Evolutionary conservation across 2,113 vertebrate genomes (phyloP), one percentile per base, ranked within the genome.

Genomic region (Penelope pileata): DNA sequence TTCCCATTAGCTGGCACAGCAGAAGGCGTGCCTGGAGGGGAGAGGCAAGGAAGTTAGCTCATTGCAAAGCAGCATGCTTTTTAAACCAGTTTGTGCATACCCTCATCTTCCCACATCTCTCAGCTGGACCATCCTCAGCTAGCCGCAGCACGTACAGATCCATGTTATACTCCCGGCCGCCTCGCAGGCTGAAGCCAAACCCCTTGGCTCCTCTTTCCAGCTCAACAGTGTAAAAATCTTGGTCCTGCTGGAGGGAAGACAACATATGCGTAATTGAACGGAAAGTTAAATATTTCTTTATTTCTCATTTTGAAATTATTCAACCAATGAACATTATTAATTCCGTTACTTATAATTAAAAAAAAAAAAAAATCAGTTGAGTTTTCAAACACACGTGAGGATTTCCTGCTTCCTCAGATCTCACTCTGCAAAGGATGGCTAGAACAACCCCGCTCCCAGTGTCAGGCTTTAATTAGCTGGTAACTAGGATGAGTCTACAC

Each of bases 151-250:
- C 99, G 22, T 99, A 99, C 86, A 99, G 99, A 95, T 99, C 99
- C 99, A 99, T 99, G 91, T 99, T 99, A 96, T 99, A 99, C 87
- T 99, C 99, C 86, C 98, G 98, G 66, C 99, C 99, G 16, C 99
- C 99, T 86, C 99, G 98, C 95, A 99, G 98, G 95, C 99, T 99
- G 95, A 99, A 99, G 92, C 99, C 99, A 91, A 99, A 99, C n/a
- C 99, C 99, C 98, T 99, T 99, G 97, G 97, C 98, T 98, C 99
- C 99, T 96, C 99, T 98, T 96, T 99, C 99, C 96, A 99, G 97
- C 94, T 99, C 99, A 97, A 99, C 99, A 9, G 99, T 99, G 95
- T 99, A 99, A 95, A 99, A 98, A 86, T 99, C 99, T 74, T 98
- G 97, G 70, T 99, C 99, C 98, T 99, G 95, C 86, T 96, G 94